These are phyloP conservation scores for Spongilla lacustris DNA, from an alignment of 37 sponge, comb jelly and placozoan species.

Conservation along the genomic window DNA sequence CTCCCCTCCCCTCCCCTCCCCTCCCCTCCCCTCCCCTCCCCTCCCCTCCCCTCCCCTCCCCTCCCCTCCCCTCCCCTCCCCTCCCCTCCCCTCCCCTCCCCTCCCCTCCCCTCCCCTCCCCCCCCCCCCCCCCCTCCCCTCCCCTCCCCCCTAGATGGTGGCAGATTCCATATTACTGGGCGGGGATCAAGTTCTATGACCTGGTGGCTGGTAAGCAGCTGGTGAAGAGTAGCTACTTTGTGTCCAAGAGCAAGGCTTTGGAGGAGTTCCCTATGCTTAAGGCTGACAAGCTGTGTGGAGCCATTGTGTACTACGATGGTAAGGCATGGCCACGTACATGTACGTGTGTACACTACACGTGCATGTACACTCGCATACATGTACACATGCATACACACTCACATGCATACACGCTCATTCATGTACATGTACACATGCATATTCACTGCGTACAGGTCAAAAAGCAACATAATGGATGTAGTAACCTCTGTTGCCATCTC, in stretches of 20 bases:
- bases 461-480: too few relatives aligned
- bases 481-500: too few relatives aligned
- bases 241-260: slow-evolving; percentile 87
- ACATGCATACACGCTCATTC: too few relatives aligned
- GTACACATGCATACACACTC: too few relatives aligned
- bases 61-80: slow-evolving; percentile 90
- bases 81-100: slow-evolving; percentile 92
- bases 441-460: too few relatives aligned
- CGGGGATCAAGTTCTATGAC: slow-evolving; percentile 97
- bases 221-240: slow-evolving; percentile 83
- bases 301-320: slow-evolving; percentile 97
- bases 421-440: too few relatives aligned
- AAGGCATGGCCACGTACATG: neutral
- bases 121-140: slow-evolving; percentile 63
- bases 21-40: slow-evolving; percentile 90
- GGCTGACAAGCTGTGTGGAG: slow-evolving; percentile 78
- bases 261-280: slow-evolving; percentile 99
- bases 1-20: slow-evolving; percentile 92
- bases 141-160: slow-evolving; percentile 77
- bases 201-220: slow-evolving; percentile 87
- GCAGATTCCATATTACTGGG: slow-evolving; percentile 97
- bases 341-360: neutral
- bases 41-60: slow-evolving; percentile 92
- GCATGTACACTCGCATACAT: too few relatives aligned
- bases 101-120: slow-evolving; percentile 93